Conservation (phyloP, 1,140 invertebrate species). For the Antheraea pernyi region DNA sequence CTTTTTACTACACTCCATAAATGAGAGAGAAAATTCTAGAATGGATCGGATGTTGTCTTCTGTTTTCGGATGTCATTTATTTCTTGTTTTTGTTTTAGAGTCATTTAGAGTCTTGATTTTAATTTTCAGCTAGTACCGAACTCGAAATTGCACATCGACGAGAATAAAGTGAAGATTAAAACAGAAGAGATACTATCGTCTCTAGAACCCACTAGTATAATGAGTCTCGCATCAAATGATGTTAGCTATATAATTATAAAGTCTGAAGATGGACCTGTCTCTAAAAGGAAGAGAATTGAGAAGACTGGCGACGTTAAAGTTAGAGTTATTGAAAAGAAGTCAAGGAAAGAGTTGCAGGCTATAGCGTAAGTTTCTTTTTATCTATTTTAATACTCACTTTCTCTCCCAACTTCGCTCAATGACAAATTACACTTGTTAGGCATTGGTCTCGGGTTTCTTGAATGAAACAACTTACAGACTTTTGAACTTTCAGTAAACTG, state of each 20-base stretch:
- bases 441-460: too few relatives aligned
- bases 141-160: background rate
- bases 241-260: slow-evolving; percentile 64
- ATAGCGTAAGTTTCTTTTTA: slow-evolving; percentile 40
- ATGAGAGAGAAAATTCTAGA: too few relatives aligned
- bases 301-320: slow-evolving; percentile 16
- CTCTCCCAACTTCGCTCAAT: too few relatives aligned
- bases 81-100: too few relatives aligned
- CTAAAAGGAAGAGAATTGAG: slow-evolving; percentile 21
- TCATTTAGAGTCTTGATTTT: background rate
- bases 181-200: slow-evolving; percentile 40
- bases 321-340: slow-evolving; percentile 22
- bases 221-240: slow-evolving; percentile 42
- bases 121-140: background rate
- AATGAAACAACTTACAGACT: too few relatives aligned
- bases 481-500: too few relatives aligned
- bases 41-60: too few relatives aligned
- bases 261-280: slow-evolving; percentile 14
- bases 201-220: slow-evolving; percentile 41
- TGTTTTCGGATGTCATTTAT: too few relatives aligned
- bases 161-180: slow-evolving; percentile 27
- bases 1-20: too few relatives aligned
- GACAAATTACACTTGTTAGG: too few relatives aligned
- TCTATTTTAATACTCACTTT: too few relatives aligned
- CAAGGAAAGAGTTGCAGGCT: slow-evolving; percentile 38